Conservation (phyloP, 2,797 vertebrate species). For the Calcarius lapponicus region DNA sequence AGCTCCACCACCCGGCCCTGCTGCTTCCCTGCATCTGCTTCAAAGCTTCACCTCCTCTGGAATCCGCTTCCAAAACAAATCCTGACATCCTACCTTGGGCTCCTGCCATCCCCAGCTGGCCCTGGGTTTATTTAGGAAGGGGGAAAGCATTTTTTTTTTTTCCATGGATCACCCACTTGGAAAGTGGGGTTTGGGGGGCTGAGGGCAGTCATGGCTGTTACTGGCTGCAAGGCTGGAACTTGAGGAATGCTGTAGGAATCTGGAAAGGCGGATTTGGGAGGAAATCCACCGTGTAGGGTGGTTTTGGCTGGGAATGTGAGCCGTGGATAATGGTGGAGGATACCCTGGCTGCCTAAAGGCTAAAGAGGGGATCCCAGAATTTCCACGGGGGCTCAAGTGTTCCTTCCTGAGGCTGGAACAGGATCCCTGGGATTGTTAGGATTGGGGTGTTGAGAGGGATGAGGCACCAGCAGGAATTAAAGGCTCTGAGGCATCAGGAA, state of each 20-base stretch:
- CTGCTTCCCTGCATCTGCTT: background rate
- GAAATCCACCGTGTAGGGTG: background rate
- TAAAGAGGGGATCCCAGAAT: background rate
- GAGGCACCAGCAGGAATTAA: background rate
- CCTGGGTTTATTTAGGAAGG: background rate
- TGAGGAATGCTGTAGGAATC: slow-evolving; percentile 5
- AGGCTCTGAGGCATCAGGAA: background rate
- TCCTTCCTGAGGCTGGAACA: background rate
- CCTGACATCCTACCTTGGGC: background rate
- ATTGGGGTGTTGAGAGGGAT: background rate
- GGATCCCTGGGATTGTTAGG: background rate
- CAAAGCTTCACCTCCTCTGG: slow-evolving; percentile 1
- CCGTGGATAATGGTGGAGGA: background rate
- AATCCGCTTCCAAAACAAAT: background rate
- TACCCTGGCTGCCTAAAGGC: background rate
- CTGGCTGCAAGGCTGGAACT: background rate
- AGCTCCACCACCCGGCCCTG: background rate
- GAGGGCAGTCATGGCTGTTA: background rate
- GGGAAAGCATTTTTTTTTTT: background rate
- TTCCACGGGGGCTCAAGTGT: background rate
- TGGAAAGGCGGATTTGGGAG: background rate
- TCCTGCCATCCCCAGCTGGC: slow-evolving; percentile 26
- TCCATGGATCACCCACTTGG: accelerated
- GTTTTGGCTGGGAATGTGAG: background rate
- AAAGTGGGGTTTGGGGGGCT: background rate